Percentiles rank a stretch among this genome's conserved stretches.
These are phyloP conservation scores for Aramus guarauna DNA, from an alignment of 2,113 vertebrate genomes.

Conservation along the genomic window DNA sequence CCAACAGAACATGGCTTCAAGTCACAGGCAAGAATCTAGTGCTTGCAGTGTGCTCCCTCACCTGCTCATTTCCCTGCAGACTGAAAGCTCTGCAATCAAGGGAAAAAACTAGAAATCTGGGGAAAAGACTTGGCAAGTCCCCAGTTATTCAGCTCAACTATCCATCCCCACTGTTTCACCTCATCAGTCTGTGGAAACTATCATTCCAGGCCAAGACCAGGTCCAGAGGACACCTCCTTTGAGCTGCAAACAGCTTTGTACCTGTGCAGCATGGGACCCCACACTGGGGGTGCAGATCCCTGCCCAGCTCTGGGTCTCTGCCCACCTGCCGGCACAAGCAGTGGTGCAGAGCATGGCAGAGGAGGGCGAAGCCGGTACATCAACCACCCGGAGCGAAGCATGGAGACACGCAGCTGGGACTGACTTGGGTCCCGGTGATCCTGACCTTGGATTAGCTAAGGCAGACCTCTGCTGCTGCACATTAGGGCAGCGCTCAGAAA, in stretches of 20 bases:
- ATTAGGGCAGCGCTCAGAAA: not conserved
- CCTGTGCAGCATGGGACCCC: not conserved
- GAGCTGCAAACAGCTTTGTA: not conserved
- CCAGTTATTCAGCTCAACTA: not conserved
- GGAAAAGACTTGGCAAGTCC: not conserved
- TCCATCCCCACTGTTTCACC: not conserved
- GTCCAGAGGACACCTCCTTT: not conserved
- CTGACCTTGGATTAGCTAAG: not conserved
- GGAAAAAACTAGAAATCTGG: not conserved
- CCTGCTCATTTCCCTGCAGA: not conserved
- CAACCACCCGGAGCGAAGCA: accelerated
- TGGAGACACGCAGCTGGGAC: accelerated
- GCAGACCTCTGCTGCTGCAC: accelerated
- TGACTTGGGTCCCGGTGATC: not conserved
- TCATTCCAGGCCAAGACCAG: not conserved
- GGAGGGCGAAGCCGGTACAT: accelerated
- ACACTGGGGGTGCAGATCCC: not conserved
- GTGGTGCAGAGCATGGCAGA: accelerated
- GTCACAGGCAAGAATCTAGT: not conserved
- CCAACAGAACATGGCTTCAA: not conserved
- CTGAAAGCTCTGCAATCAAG: not conserved
- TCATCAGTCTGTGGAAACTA: not conserved
- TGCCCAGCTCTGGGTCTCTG: not conserved
- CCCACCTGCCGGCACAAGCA: accelerated
- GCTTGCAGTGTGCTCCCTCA: not conserved